These are phyloP conservation scores for Beroe forskalii DNA, from an alignment of 37 sponge, comb jelly and placozoan species.

Conservation along the genomic window DNA sequence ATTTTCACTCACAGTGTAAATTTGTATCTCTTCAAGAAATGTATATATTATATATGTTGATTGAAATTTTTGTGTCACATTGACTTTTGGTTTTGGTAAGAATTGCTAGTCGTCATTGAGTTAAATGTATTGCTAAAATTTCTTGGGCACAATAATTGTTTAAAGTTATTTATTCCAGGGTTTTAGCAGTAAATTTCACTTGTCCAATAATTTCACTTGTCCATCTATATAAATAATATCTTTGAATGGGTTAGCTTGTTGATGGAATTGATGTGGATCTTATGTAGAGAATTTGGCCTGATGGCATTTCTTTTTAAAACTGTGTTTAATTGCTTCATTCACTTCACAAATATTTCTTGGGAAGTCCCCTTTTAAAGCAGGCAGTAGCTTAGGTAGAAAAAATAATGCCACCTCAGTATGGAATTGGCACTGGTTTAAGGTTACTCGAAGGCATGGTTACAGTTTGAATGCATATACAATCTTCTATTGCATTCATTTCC, in stretches of 20 bases:
- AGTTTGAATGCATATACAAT: too few relatives aligned
- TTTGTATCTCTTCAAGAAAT: neutral
- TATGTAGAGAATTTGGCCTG: constrained; percentile 38
- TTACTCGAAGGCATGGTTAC: too few relatives aligned
- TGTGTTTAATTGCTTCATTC: neutral
- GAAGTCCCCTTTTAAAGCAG: too few relatives aligned
- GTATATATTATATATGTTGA: neutral
- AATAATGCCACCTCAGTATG: neutral
- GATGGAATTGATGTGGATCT: constrained; percentile 55
- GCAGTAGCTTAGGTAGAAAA: too few relatives aligned
- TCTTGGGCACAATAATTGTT: too few relatives aligned
- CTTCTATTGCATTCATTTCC: neutral
- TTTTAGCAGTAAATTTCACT: too few relatives aligned
- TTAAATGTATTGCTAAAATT: too few relatives aligned
- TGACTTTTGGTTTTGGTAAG: neutral
- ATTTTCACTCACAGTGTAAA: too few relatives aligned
- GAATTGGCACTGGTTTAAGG: neutral
- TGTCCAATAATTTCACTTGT: too few relatives aligned
- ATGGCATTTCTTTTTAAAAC: constrained; percentile 12
- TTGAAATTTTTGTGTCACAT: neutral
- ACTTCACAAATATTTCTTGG: neutral
- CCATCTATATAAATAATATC: too few relatives aligned
- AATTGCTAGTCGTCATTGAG: too few relatives aligned
- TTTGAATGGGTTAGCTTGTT: constrained; percentile 7
- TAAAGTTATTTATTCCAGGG: neutral